phyloP scores from a whole-genome alignment of 2,888 invertebrate genomes.

The Noctuana brunneofusca region DNA sequence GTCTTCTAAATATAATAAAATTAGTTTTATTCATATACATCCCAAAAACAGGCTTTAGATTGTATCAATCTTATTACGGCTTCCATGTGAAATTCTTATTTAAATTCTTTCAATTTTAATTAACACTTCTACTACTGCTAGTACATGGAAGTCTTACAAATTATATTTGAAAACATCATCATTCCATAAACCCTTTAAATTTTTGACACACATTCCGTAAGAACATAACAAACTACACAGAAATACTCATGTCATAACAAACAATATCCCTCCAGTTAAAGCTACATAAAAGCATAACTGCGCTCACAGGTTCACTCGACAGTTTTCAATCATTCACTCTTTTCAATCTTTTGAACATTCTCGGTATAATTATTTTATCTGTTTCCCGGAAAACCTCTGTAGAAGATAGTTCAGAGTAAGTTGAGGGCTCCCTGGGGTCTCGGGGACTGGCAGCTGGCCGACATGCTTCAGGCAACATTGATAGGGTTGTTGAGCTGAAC shows the following conservation, averaged over 20 bases:
- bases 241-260: background rate
- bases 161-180: background rate
- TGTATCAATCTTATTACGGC: background rate
- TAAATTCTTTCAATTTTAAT: background rate
- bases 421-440: background rate
- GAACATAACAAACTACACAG: background rate
- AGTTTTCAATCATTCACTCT: constrained; percentile 5
- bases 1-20: too few species aligned
- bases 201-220: constrained; percentile 1
- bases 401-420: background rate
- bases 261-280: background rate
- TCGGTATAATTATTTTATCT: background rate
- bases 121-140: background rate
- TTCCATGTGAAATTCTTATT: background rate
- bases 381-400: background rate
- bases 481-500: constrained; percentile 51
- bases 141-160: background rate
- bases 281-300: background rate
- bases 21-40: too few species aligned
- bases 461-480: constrained; percentile 55
- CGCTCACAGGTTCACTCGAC: background rate
- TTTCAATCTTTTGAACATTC: constrained; percentile 7
- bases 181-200: background rate
- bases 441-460: background rate
- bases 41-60: background rate